These are phyloP conservation scores for Pilophorus perplexus DNA, from an alignment of 2,888 invertebrate genomes.

Conservation along the genomic window DNA sequence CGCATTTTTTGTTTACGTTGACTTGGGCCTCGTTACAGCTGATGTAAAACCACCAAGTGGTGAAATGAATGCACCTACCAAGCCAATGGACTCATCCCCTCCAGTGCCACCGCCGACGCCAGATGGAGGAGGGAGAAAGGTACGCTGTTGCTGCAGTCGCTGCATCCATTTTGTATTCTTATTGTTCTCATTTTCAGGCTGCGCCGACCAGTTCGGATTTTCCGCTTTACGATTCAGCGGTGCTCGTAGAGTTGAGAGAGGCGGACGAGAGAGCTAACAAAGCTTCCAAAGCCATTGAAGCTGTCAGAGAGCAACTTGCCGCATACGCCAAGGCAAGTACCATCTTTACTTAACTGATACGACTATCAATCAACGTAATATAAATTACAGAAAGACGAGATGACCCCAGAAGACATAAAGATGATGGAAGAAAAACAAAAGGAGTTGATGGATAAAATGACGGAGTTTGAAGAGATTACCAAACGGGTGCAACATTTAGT, in stretches of 20 bases:
- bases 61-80: no score
- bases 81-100: neutral
- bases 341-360: neutral
- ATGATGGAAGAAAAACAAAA: conserved; percentile 60
- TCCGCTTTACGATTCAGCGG: conserved; percentile 50
- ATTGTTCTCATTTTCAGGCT: neutral
- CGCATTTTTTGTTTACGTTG: no score
- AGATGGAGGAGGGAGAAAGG: neutral
- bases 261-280: conserved; percentile 56
- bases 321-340: conserved; percentile 52
- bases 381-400: conserved; percentile 56
- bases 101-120: conserved; percentile 14
- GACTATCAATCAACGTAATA: no score
- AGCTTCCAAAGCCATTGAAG: conserved; percentile 54
- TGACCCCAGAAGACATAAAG: conserved; percentile 60
- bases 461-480: conserved; percentile 62
- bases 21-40: no score
- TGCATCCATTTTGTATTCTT: neutral
- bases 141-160: neutral
- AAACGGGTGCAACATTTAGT: conserved; percentile 59
- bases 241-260: conserved; percentile 55
- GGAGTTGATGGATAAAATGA: conserved; percentile 60
- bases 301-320: conserved; percentile 53
- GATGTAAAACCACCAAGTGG: no score
- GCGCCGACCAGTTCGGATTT: conserved; percentile 23